These are phyloP conservation scores for Halictus quadricinctus DNA, from an alignment of 2,888 invertebrate species.

Conservation along the genomic window DNA sequence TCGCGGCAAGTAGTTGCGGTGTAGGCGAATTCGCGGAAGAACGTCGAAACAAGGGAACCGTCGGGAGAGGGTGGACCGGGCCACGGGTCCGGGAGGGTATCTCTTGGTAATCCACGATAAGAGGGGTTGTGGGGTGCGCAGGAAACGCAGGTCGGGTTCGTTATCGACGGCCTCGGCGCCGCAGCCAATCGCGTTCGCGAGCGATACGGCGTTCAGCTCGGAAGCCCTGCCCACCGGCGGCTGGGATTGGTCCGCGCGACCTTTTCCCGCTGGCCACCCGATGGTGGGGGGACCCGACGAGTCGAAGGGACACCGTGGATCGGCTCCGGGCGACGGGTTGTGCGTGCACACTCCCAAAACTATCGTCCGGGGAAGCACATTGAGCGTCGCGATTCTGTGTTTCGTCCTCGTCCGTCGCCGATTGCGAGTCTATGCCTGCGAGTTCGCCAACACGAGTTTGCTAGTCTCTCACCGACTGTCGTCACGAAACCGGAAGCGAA, in stretches of 20 bases:
- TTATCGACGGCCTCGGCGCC: slow-evolving; percentile 55
- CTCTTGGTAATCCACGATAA: neutral
- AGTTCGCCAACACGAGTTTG: neutral
- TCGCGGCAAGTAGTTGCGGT: slow-evolving; percentile 20
- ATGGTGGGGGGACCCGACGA: slow-evolving; percentile 39
- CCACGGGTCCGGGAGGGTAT: slow-evolving; percentile 11
- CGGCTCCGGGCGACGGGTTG: slow-evolving; percentile 45
- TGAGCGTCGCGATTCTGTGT: slow-evolving; percentile 37
- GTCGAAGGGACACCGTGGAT: slow-evolving; percentile 36
- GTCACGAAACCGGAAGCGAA: neutral
- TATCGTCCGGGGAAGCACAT: slow-evolving; percentile 61
- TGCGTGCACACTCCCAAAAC: slow-evolving; percentile 67
- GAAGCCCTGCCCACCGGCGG: slow-evolving; percentile 39
- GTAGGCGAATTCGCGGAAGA: slow-evolving; percentile 31
- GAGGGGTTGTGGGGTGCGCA: slow-evolving; percentile 4
- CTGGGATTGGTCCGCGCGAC: slow-evolving; percentile 52
- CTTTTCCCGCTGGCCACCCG: neutral
- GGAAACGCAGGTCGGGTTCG: slow-evolving; percentile 42
- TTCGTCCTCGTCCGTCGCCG: slow-evolving; percentile 34
- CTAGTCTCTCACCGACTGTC: neutral
- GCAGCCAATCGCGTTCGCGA: slow-evolving; percentile 54
- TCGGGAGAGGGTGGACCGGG: slow-evolving; percentile 3
- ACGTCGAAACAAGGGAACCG: slow-evolving; percentile 33
- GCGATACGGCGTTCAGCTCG: slow-evolving; percentile 19
- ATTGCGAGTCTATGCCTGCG: neutral